Conservation (phyloP, 2,888 invertebrate genomes). For the Drosophila recens region DNA sequence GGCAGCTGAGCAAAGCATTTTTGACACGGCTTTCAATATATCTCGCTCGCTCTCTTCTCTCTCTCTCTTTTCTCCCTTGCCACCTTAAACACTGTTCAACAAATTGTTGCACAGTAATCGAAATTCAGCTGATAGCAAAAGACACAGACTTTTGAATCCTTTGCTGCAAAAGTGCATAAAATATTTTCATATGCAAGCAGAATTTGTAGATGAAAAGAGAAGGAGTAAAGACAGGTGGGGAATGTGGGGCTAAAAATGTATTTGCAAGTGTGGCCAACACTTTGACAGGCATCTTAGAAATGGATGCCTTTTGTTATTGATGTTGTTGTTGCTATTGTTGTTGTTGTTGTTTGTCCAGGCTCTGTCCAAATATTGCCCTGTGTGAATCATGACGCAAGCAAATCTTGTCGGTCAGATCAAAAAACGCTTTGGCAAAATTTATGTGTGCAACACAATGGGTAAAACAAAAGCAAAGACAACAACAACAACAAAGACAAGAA, state of each 20-base stretch:
- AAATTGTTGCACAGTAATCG: slow-evolving; percentile 62
- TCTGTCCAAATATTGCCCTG: slow-evolving; percentile 55
- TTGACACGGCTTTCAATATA: slow-evolving; percentile 46
- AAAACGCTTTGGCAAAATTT: slow-evolving; percentile 46
- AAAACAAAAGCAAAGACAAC: slow-evolving; percentile 34
- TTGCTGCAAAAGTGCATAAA: slow-evolving; percentile 66
- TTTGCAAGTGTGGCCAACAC: slow-evolving; percentile 54
- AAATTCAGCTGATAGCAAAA: slow-evolving; percentile 25
- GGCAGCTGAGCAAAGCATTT: slow-evolving; percentile 19
- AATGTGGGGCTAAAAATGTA: neutral
- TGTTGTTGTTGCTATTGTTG: slow-evolving; percentile 24
- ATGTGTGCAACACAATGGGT: slow-evolving; percentile 42
- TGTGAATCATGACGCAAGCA: slow-evolving; percentile 50
- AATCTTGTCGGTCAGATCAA: slow-evolving; percentile 60
- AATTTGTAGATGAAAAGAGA: slow-evolving; percentile 27
- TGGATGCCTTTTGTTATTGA: slow-evolving; percentile 33
- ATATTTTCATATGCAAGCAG: slow-evolving; percentile 45
- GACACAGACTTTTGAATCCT: neutral
- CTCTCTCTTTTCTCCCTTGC: neutral
- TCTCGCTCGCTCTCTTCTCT: neutral
- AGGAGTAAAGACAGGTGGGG: slow-evolving; percentile 27
- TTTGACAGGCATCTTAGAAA: slow-evolving; percentile 31
- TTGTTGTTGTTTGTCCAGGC: slow-evolving; percentile 39
- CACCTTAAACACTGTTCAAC: slow-evolving; percentile 32
- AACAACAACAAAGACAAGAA: slow-evolving; percentile 34